Evolutionary conservation across 2,888 invertebrate genomes (phyloP).

Genomic region (Blera fallax): DNA sequence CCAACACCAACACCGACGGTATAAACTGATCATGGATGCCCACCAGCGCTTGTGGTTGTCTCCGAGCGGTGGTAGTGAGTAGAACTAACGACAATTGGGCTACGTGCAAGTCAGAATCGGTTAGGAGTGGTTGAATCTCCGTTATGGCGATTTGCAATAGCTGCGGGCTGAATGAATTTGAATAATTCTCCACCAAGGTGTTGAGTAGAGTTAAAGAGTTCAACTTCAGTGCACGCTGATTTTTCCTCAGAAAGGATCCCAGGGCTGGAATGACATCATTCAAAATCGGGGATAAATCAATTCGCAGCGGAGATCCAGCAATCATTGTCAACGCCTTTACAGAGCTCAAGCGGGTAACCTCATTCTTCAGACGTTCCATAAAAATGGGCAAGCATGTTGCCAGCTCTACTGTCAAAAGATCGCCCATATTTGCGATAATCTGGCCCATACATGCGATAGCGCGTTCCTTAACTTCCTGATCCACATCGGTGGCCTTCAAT

Average conservation of each 20-base stretch:
- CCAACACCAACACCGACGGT: slow-evolving; percentile 92
- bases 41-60: slow-evolving; percentile 90
- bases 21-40: slow-evolving; percentile 89
- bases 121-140: slow-evolving; percentile 94
- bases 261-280: slow-evolving; percentile 94
- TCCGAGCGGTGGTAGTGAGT: slow-evolving; percentile 90
- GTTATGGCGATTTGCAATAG: slow-evolving; percentile 88
- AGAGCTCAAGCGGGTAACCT: slow-evolving; percentile 97
- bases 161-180: slow-evolving; percentile 85
- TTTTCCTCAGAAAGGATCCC: slow-evolving; percentile 97
- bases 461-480: slow-evolving; percentile 99
- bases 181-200: slow-evolving; percentile 94
- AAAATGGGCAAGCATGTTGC: slow-evolving; percentile 95
- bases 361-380: slow-evolving; percentile 96
- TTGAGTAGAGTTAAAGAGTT: slow-evolving; percentile 94
- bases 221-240: slow-evolving; percentile 96
- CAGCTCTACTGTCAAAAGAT: slow-evolving; percentile 90
- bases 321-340: slow-evolving; percentile 98
- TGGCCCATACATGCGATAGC: slow-evolving; percentile 99
- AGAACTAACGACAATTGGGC: slow-evolving; percentile 94
- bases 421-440: slow-evolving; percentile 95
- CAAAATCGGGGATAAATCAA: slow-evolving; percentile 91
- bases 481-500: slow-evolving; percentile 96
- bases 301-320: slow-evolving; percentile 93
- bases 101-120: slow-evolving; percentile 97